Base-by-base conservation (phyloP, 2,797 vertebrate genomes). In the Sebastes oblongus region DNA sequence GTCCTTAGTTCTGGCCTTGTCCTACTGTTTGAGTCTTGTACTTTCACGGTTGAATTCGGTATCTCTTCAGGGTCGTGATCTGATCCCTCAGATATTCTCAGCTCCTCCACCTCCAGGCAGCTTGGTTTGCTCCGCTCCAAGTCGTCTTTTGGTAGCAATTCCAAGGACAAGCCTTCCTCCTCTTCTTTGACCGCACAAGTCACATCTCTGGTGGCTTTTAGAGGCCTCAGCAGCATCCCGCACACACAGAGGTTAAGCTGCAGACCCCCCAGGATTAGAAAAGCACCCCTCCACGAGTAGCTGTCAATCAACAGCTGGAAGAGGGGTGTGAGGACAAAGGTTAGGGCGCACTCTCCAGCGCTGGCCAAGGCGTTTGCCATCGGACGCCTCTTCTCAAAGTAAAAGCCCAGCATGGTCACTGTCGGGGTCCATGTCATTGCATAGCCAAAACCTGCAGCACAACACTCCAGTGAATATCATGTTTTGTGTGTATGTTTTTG, bases 231-330 rank as follows among this genome's bases (percentile, higher is more conserved):
- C 46, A 97, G 91, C 52, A 95, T 92, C 12, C 96, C 96, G 0
- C 95, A 97, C 59, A 95, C 92, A 70, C 95, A 91, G 52, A 97
- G 81, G 85, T 97, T 94, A 36, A 97, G 89, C 77, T 96, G 95
- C 72, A 97, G 86, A 59, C 86, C 95, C 1, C 96, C 95, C 24
- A 97, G 88, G 18, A 97, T 87, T 36, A 97, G 79, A 22, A 97
- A 88, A 60, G 96, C 96, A 0, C 96, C 96, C 22, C 93, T 91
- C 96, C 97, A 97, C 18, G 95, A 95, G 65, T 95, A 97, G 46
- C 27, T 80, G 77, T 93, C 92, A 55, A 97, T 90, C 78, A 97
- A 86, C 84, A 96, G 92, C 89, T 98, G 96, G 87, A 96, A 95
- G 61, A 97, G 85, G 0, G 96, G 96, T 1, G 95, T 96, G 73